phyloP scores from a whole-genome alignment of 1,140 invertebrate genomes.

The Mya arenaria region DNA sequence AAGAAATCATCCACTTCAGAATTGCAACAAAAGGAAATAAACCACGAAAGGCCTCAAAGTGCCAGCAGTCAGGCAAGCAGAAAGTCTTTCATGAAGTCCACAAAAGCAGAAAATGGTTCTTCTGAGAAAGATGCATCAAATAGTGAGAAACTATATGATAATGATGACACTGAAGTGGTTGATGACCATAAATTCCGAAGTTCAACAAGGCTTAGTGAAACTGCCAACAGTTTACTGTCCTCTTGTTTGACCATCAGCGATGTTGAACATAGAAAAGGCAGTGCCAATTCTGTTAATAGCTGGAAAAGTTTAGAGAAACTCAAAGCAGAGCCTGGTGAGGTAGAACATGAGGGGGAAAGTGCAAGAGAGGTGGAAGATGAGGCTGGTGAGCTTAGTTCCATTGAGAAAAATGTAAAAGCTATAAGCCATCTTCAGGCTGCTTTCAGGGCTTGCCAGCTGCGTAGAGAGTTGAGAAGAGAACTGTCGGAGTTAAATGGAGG shows the following conservation, averaged over 20 bases:
- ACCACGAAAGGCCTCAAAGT: no score
- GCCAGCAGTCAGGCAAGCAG: no score
- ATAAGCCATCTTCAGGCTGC: conserved; percentile 41
- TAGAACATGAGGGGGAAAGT: conserved; percentile 48
- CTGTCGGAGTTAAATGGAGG: conserved; percentile 45
- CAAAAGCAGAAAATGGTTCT: no score
- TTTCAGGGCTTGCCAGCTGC: conserved; percentile 37
- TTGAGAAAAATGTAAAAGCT: conserved; percentile 51
- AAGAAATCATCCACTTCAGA: not conserved
- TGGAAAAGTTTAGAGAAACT: conserved; percentile 18
- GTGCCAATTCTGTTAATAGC: conserved; percentile 8
- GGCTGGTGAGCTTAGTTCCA: conserved; percentile 42
- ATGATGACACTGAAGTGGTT: not conserved
- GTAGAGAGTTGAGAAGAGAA: conserved; percentile 40
- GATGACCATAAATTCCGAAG: conserved; percentile 10
- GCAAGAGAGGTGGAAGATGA: conserved; percentile 42
- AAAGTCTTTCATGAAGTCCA: no score
- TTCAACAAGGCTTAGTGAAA: conserved; percentile 43
- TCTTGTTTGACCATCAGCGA: conserved; percentile 32
- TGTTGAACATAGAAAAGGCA: conserved; percentile 19
- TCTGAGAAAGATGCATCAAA: no score
- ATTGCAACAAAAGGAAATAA: not conserved
- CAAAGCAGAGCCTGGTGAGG: conserved; percentile 15
- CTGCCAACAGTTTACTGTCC: conserved; percentile 15
- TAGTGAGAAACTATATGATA: not conserved